Conservation (phyloP, 1,140 invertebrate species). For the Drosophila jambulina region DNA sequence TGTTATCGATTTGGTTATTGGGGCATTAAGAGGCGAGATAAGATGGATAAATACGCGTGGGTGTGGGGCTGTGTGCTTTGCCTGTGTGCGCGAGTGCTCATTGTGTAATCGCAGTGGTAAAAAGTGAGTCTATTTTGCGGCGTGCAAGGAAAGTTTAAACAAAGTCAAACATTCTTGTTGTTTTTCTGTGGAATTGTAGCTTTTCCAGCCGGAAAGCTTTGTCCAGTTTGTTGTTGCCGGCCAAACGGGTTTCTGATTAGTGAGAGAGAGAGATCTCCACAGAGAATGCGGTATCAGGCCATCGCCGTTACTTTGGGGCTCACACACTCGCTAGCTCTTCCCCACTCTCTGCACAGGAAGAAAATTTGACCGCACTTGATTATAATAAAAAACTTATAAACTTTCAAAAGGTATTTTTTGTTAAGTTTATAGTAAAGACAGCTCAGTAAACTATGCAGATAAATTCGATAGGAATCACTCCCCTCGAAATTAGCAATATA, state of each 20-base stretch:
- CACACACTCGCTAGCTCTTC: neutral
- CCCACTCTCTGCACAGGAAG: conserved; percentile 23
- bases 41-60: conserved; percentile 17
- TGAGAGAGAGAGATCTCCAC: conserved; percentile 30
- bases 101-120: conserved; percentile 41
- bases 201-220: conserved; percentile 72
- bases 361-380: neutral
- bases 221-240: conserved; percentile 33
- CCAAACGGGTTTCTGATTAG: conserved; percentile 65
- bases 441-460: neutral
- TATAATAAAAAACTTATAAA: neutral
- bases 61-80: neutral
- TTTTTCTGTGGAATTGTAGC: conserved; percentile 26
- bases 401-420: neutral
- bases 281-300: conserved; percentile 55
- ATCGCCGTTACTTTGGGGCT: conserved; percentile 66
- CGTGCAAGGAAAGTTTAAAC: conserved; percentile 15
- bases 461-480: neutral
- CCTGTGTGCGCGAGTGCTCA: conserved; percentile 16
- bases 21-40: conserved; percentile 18
- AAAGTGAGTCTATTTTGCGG: conserved; percentile 38
- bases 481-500: neutral
- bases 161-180: conserved; percentile 31
- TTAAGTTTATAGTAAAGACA: neutral
- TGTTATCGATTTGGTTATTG: conserved; percentile 26